Evolutionary conservation across 2,888 invertebrate species (phyloP), one percentile per base, ranked within the genome.

Genomic region (Noctua fimbriata): DNA sequence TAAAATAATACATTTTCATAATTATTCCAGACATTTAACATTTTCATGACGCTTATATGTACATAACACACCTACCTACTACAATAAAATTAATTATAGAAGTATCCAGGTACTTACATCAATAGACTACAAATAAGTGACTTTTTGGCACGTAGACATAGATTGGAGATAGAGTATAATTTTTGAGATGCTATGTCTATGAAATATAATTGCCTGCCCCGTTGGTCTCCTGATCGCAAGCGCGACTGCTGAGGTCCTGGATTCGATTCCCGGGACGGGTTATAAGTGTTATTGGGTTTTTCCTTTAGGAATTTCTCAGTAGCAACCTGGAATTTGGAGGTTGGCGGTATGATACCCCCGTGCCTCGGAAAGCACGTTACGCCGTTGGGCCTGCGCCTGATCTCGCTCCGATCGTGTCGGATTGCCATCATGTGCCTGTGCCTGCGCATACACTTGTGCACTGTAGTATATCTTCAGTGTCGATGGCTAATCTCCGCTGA

Each of bases 1-100:
- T 44, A 60, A 76, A 69, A 36, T 69, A 55, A 69, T 14, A 28
- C 24, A 72, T 49, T n/a, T 63, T 58, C 67, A 65, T 83, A 44
- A 44, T 12, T 44, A 66, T 49, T 21, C 66, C 80, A 84, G 28
- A 80, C 76, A 73, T 72, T 9, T 44, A 60, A 80, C 78, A 74
- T 83, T n/a, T 41, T 41, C 80, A 83, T 65, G 16, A 77, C 24
- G 21, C 55, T 77, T 47, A 65, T 83, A 28, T 44, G 10, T 36
- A 76, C 60, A 69, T 83, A 28, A 77, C 28, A 76, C 60, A 69
- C 47, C 21, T 44, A 69, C 21, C 32, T 66, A 36, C 24, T 47
- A 47, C 47, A 47, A 47, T 44, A 44, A 44, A 44, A 76, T 80
- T 32, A 4, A 82, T 63, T 24, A 44, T 63, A 63, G 10, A 28